Evolutionary conservation across 2,113 vertebrate genomes (phyloP).

Genomic region (Osmerus eperlanus): DNA sequence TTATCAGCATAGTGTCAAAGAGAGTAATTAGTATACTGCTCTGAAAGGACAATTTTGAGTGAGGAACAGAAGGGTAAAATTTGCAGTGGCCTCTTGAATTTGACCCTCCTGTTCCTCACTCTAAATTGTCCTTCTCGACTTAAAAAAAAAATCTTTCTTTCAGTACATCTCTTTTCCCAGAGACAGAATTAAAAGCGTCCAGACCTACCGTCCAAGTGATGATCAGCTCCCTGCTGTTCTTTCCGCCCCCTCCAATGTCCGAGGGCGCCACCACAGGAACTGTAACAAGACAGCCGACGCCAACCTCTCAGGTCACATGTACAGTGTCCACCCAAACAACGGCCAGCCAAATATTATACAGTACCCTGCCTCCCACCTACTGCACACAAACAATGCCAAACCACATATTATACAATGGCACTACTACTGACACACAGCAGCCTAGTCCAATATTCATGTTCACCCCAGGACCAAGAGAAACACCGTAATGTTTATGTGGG

Average conservation of each 20-base stretch:
- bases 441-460: constrained; percentile 57
- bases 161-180: neutral
- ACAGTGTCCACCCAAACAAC: constrained; percentile 28
- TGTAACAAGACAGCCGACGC: constrained; percentile 67
- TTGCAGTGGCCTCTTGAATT: too few relatives aligned
- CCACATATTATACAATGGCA: constrained; percentile 53
- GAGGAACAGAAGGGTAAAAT: too few relatives aligned
- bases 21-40: too few relatives aligned
- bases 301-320: constrained; percentile 48
- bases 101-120: too few relatives aligned
- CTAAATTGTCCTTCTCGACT: too few relatives aligned
- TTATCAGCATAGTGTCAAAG: too few relatives aligned
- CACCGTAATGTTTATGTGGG: constrained; percentile 42
- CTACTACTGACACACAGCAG: constrained; percentile 58
- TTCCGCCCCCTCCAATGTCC: constrained; percentile 88
- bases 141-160: too few relatives aligned
- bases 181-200: neutral
- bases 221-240: constrained; percentile 87
- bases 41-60: too few relatives aligned
- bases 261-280: constrained; percentile 94
- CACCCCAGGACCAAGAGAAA: constrained; percentile 65
- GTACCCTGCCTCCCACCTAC: too few relatives aligned
- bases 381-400: constrained; percentile 50
- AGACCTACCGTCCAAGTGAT: constrained; percentile 92
- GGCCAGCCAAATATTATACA: too few relatives aligned